Evolutionary conservation across 1,140 invertebrate genomes (phyloP), one percentile per base, ranked within the genome.

Genomic region (Drosophila leontia): DNA sequence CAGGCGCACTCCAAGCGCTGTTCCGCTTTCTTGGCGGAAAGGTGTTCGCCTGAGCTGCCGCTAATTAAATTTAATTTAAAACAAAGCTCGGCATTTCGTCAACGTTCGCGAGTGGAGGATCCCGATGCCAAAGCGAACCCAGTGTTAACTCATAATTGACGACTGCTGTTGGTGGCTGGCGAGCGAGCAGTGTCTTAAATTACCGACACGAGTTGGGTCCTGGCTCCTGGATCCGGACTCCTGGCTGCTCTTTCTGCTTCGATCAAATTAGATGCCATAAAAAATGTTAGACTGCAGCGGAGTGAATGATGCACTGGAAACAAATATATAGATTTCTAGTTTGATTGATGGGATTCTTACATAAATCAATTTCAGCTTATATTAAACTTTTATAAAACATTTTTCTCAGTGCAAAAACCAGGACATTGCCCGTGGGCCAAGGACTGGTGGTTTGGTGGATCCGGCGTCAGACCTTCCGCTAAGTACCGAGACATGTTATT

Each of bases 31-130:
- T 23, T 19, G 47, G 19, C 61, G n/a, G 34, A 34, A 59, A 78
- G 68, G 82, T 86, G 82, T 78, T 86, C 68, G 78, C 61, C 75
- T 39, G 75, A 64, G 64, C 71, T 76, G 76, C 69, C 75, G 85
- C 84, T 88, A 88, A 88, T 90, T 90, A 90, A 88, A 88, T 88
- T 88, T 85, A 88, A 88, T 88, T 90, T 90, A 90, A 90, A 81
- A 84, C 84, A 88, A 65, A 71, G 65, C 74, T 64, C 68, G 84
- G 69, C 78, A 90, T 88, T 87, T 80, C 84, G 70, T 90, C 85
- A 90, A 75, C 45, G 41, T 35, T 50, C 3, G n/a, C 19, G 11
- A 37, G 32, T 26, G 37, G 37, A 15, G 51, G 41, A 72, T 45
- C 41, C 29, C 26, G 26, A 35, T 17, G 37, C 58, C 17, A n/a